Evolutionary conservation across 92 coral and sea anemone species (phyloP), one percentile per base, ranked within the genome.

Genomic region (Porites divaricata): DNA sequence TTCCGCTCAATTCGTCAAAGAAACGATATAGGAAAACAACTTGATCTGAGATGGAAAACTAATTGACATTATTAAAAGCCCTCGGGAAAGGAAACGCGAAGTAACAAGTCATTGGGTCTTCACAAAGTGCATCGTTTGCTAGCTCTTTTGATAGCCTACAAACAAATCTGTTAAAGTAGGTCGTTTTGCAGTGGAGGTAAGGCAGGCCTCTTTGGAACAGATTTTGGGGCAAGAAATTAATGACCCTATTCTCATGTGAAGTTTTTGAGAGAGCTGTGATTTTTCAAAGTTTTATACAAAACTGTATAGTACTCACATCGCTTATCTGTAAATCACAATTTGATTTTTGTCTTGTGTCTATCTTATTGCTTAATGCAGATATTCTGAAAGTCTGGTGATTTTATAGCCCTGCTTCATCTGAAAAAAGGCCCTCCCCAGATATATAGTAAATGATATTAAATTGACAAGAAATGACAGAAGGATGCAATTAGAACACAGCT

Each of bases 1-100:
- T 51, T 79, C 83, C 83, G 74, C 25, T 52, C 9, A 67, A 6
- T 79, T 79, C 52, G 25, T 67, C 25, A 49, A 53, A 45, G 51
- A 67, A 49, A 26, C 74, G 64, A 26, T 80, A 53, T 53, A 67
- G 67, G 62, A 53, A 41, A 67, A 25, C 62, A 80, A 2, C 85
- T 57, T 69, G 85, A 25, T 23, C 14, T 11, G 16, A 5, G 62
- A 52, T 20, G 49, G 54, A 26, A 78, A 80, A n/a, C 57, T n/a
- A 63, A 63, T 57, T 24, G n/a, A 57, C 24, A 11, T 12, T 53
- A 52, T 4, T 23, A 12, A 2, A 9, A 22, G 13, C 53, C 13
- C 21, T 1, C 9, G 11, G 6, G 20, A 13, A 49, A n/a, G 20
- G 9, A 49, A 72, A 19, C 41, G 21, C 41, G 41, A n/a, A 52